Evolutionary conservation across 2,888 invertebrate species (phyloP), one percentile per base, ranked within the genome.

Genomic region (Netelia fuscicornis): DNA sequence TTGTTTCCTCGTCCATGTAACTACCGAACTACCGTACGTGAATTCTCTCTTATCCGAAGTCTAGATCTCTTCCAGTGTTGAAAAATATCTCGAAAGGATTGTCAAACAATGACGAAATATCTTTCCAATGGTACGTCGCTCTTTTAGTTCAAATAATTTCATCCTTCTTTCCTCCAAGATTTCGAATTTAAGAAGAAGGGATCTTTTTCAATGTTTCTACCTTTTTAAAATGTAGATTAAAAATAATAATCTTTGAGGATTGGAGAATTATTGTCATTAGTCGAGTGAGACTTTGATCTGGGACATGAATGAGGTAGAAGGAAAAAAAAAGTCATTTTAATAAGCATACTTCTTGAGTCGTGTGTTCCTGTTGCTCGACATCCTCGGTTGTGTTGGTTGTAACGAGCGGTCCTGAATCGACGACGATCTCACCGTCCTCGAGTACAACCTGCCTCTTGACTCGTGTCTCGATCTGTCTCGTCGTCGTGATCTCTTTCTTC

Each of bases 351-450:
- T 98, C 98, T 83, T 97, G 97, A 91, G 98, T 97, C 92, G 98
- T 97, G 88, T 97, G 97, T 93, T 98, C 98, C 92, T 98, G 97
- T 84, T 97, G 98, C 92, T 98, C 97, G 67, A 97, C 97, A 93
- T 98, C 98, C 94, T 98, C 98, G 67, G 97, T 98, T 86, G 98
- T 98, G 88, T 97, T 97, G 87, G 98, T 98, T 89, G 98, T 98
- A 91, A 98, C 97, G 94, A 98, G 96, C 3, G 98, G 98, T 11
- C 98, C 98, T 2, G 98, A 96, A 94, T 98, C 98, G 89, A 96
- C 97, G 85, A 98, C 96, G 84, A 98, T 97, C 92, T 97, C 97
- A 48, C 98, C 98, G 95, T 98, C 98, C 95, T 98, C 98, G 88
- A 98, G 95, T 86, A 98, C 96, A 85, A 98, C 96, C 94, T 98